A percentile compares a stretch with the other conserved stretches of the same genome.
Evolutionary conservation across 2,888 invertebrate species (phyloP).

Genomic region (Tanytarsus gracilentus): DNA sequence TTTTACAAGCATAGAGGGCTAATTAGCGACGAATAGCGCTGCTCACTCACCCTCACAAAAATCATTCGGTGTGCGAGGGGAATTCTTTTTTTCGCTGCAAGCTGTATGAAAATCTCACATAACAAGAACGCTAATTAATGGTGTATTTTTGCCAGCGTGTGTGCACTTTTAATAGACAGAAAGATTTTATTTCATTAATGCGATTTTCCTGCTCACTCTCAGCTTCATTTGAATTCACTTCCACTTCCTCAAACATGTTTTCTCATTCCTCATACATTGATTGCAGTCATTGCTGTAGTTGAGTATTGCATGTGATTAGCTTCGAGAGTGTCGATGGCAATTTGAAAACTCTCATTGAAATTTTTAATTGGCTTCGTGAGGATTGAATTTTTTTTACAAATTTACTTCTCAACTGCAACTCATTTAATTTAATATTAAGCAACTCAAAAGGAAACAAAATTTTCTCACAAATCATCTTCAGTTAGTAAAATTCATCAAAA

Average conservation of each 20-base stretch:
- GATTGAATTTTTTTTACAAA: too few species aligned
- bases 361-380: neutral
- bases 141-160: neutral
- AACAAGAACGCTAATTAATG: slow-evolving; percentile 28
- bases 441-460: neutral
- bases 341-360: neutral
- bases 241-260: neutral
- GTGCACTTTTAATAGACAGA: neutral
- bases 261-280: neutral
- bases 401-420: too few species aligned
- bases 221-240: neutral
- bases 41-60: neutral
- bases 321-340: neutral
- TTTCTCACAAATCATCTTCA: too few species aligned
- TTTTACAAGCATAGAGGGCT: neutral
- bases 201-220: neutral
- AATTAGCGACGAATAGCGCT: neutral
- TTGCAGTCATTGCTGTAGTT: neutral
- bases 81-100: neutral
- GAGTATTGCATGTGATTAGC: neutral
- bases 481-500: too few species aligned
- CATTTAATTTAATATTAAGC: too few species aligned
- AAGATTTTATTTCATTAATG: neutral
- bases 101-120: slow-evolving; percentile 22
- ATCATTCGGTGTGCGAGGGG: neutral